Evolutionary conservation across 2,797 vertebrate species (phyloP).

Genomic region (Pseudochaenichthys georgianus): DNA sequence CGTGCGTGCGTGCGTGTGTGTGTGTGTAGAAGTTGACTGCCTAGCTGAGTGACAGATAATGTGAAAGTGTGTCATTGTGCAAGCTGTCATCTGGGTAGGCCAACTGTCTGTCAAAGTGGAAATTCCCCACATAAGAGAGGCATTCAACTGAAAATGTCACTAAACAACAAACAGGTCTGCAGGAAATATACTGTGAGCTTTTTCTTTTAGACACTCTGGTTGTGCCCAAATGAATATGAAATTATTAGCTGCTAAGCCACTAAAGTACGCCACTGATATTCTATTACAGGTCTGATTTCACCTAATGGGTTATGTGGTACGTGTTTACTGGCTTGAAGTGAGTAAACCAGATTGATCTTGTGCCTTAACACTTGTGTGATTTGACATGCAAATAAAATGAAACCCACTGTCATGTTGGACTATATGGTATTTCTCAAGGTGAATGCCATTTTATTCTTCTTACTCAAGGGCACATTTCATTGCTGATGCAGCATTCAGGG

Average conservation of each 20-base stretch:
- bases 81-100: slow-evolving; percentile 78
- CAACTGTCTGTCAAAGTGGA: slow-evolving; percentile 80
- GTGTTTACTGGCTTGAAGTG: slow-evolving; percentile 67
- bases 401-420: slow-evolving; percentile 50
- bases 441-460: slow-evolving; percentile 63
- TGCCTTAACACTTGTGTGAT: slow-evolving; percentile 67
- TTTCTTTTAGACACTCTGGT: slow-evolving; percentile 64
- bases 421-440: slow-evolving; percentile 69
- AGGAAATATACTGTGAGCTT: slow-evolving; percentile 52
- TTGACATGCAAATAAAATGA: slow-evolving; percentile 80
- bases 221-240: slow-evolving; percentile 63
- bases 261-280: slow-evolving; percentile 64
- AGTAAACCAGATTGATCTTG: slow-evolving; percentile 72
- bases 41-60: slow-evolving; percentile 77
- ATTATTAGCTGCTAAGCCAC: slow-evolving; percentile 58
- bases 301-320: slow-evolving; percentile 64
- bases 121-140: slow-evolving; percentile 75
- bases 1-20: slow-evolving; percentile 32
- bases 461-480: slow-evolving; percentile 72
- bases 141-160: slow-evolving; percentile 81
- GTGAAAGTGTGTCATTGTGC: slow-evolving; percentile 80
- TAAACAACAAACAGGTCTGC: slow-evolving; percentile 73
- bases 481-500: slow-evolving; percentile 45
- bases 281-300: slow-evolving; percentile 72
- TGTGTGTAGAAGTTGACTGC: slow-evolving; percentile 60